Conservation (phyloP, 1,140 invertebrate genomes). For the Telenomus remus region DNA sequence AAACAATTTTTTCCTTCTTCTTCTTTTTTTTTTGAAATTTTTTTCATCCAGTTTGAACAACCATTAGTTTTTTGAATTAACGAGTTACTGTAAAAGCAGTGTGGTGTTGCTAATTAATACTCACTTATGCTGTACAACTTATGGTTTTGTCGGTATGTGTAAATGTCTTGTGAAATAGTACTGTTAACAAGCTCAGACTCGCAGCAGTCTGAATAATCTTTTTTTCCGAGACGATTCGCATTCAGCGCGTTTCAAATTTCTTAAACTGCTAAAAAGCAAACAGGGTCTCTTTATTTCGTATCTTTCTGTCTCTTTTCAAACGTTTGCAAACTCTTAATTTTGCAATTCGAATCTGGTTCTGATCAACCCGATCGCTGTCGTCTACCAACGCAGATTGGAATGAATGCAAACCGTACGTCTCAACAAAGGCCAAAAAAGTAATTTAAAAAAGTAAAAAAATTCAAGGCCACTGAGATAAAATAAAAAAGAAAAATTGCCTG, state of each 20-base stretch:
- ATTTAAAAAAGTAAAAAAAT: background rate
- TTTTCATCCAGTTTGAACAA: background rate
- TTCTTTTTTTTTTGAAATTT: conserved; percentile 12
- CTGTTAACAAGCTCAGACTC: conserved; percentile 15
- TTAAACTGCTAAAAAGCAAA: background rate
- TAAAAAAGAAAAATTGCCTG: background rate
- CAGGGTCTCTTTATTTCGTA: background rate
- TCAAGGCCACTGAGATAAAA: background rate
- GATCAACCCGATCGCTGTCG: background rate
- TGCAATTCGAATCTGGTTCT: background rate
- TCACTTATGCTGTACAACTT: conserved; percentile 61
- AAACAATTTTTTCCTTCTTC: conserved; percentile 24
- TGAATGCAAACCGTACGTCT: background rate
- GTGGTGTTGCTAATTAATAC: conserved; percentile 69
- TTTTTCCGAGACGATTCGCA: conserved; percentile 15
- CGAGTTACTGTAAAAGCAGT: conserved; percentile 64
- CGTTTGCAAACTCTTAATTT: too few relatives aligned
- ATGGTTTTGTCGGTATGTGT: conserved; percentile 55
- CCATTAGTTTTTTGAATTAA: conserved; percentile 45
- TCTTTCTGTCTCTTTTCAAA: background rate
- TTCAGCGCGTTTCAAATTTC: background rate
- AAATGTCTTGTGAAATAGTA: conserved; percentile 49
- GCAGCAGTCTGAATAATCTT: conserved; percentile 8
- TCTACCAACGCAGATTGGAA: background rate
- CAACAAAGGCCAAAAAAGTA: background rate